Evolutionary conservation across 1,140 invertebrate species (phyloP).

Genomic region (Colletes gigas): DNA sequence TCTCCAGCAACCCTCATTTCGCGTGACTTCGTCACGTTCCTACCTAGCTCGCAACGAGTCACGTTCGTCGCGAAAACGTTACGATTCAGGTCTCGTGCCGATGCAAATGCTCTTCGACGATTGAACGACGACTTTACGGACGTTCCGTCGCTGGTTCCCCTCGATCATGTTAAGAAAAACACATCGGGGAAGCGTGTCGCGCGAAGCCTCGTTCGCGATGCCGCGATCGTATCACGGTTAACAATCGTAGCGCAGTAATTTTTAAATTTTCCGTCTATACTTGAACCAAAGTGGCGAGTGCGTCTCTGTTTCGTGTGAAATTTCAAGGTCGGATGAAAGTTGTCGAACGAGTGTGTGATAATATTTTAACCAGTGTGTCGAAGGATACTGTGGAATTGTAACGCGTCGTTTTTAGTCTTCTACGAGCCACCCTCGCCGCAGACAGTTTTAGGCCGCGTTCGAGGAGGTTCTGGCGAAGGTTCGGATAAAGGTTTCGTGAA

Average conservation of each 20-base stretch:
- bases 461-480: not conserved
- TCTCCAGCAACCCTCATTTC: constrained; percentile 24
- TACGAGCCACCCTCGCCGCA: too few relatives aligned
- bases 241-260: too few relatives aligned
- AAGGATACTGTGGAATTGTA: too few relatives aligned
- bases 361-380: too few relatives aligned
- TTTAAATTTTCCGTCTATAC: too few relatives aligned
- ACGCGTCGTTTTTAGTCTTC: too few relatives aligned
- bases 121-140: not conserved
- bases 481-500: constrained; percentile 1
- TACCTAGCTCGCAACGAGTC: not conserved
- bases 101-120: not conserved
- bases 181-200: not conserved
- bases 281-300: too few relatives aligned
- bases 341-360: too few relatives aligned
- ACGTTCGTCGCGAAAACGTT: not conserved
- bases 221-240: too few relatives aligned
- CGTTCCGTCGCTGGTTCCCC: not conserved
- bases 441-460: too few relatives aligned
- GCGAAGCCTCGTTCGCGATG: not conserved
- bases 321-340: too few relatives aligned
- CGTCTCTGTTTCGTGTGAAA: too few relatives aligned
- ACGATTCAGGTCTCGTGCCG: not conserved
- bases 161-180: not conserved
- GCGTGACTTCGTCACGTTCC: constrained; percentile 44